Percentiles rank a stretch among this genome's conserved stretches.
Conservation (phyloP, 2,113 vertebrate genomes). For the Gobiocypris rarus region DNA sequence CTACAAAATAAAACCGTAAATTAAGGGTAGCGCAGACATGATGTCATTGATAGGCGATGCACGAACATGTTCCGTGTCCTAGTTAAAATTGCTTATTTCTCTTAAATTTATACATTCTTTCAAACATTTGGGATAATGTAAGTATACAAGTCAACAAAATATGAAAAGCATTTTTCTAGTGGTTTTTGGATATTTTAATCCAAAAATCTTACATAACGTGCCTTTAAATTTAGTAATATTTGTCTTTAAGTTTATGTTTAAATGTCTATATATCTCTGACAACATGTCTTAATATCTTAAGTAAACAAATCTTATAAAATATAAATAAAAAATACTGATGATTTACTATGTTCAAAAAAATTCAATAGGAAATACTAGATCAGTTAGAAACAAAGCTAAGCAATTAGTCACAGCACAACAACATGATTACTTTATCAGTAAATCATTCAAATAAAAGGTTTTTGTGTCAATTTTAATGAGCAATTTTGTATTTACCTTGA, state of each 20-base stretch:
- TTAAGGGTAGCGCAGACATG: too few species aligned
- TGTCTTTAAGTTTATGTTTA: not conserved
- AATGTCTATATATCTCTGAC: not conserved
- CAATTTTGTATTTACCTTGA: not conserved
- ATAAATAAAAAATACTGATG: not conserved
- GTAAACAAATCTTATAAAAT: not conserved
- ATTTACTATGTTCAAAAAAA: not conserved
- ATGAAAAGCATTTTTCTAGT: too few species aligned
- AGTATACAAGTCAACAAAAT: too few species aligned
- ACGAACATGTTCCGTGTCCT: too few species aligned
- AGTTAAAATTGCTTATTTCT: too few species aligned
- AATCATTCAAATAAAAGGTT: conserved; percentile 5
- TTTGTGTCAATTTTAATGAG: not conserved
- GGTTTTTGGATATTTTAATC: too few species aligned
- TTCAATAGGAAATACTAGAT: not conserved
- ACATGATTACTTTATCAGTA: not conserved
- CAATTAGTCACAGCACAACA: not conserved
- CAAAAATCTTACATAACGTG: too few species aligned
- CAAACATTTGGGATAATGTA: too few species aligned
- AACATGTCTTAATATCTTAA: not conserved
- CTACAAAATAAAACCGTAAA: too few species aligned
- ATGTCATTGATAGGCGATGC: too few species aligned
- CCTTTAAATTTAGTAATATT: not conserved
- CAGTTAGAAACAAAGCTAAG: not conserved
- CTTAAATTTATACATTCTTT: too few species aligned